Conservation (phyloP, 2,797 vertebrate genomes). For the Acomys russatus region DNA sequence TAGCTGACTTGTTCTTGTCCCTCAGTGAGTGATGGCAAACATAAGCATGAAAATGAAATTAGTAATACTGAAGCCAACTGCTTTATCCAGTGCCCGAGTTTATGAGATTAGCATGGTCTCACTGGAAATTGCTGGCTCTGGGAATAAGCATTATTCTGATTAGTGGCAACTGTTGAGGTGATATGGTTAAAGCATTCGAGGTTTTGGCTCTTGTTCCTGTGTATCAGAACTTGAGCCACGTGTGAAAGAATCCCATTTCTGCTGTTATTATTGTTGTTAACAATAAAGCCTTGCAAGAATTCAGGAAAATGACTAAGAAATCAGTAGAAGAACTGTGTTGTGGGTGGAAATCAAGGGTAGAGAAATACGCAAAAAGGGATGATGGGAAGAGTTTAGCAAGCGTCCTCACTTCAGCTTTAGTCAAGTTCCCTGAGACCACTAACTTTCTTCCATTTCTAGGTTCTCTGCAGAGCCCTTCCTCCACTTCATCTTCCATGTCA, state of each 20-base stretch:
- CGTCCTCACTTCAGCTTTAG: background rate
- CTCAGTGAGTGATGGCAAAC: conserved; percentile 77
- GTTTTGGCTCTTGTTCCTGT: conserved; percentile 62
- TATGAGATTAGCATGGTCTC: conserved; percentile 87
- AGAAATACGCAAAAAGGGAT: conserved; percentile 38
- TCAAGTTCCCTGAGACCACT: conserved; percentile 49
- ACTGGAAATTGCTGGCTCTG: conserved; percentile 84
- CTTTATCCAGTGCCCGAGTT: conserved; percentile 84
- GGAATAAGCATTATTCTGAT: conserved; percentile 80
- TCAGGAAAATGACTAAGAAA: background rate
- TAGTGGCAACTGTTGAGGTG: conserved; percentile 80
- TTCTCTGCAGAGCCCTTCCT: conserved; percentile 9
- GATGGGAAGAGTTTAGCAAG: conserved; percentile 43
- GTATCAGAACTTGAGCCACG: background rate
- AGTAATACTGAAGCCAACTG: conserved; percentile 83
- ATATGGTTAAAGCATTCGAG: conserved; percentile 65
- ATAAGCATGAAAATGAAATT: conserved; percentile 87
- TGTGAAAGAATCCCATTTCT: conserved; percentile 60
- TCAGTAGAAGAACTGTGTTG: background rate
- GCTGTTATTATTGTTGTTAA: background rate
- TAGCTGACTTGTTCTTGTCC: conserved; percentile 68
- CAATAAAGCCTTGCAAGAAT: conserved; percentile 10
- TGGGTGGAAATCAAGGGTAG: conserved; percentile 30
- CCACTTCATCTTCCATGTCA: background rate
- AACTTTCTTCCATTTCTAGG: conserved; percentile 26